Percentiles rank a stretch among this genome's conserved stretches.
Evolutionary conservation across 2,888 invertebrate genomes (phyloP).

Genomic region (Linnaemya vulpina): DNA sequence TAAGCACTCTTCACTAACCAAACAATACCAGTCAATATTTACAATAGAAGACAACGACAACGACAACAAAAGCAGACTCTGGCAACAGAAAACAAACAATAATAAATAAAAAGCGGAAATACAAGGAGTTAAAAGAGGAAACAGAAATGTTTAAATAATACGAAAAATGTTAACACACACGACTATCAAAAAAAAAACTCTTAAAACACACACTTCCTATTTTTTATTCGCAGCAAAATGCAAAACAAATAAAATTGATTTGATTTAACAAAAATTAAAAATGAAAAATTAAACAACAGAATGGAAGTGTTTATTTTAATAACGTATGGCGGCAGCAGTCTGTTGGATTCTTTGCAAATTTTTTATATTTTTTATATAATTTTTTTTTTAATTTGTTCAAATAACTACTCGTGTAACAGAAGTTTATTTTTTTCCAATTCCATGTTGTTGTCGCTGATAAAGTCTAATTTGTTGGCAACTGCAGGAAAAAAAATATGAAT

Average conservation of each 20-base stretch:
- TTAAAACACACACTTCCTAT: constrained; percentile 28
- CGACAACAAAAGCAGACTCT: constrained; percentile 9
- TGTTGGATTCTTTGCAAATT: not conserved
- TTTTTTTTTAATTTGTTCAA: constrained; percentile 14
- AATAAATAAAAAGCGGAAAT: constrained; percentile 38
- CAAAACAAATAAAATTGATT: constrained; percentile 45
- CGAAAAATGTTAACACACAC: not conserved
- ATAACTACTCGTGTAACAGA: constrained; percentile 19
- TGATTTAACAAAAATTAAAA: constrained; percentile 47
- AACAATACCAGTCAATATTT: constrained; percentile 65
- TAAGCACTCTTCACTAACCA: constrained; percentile 62
- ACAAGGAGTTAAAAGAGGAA: constrained; percentile 26
- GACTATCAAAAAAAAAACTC: not conserved
- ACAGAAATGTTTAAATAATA: constrained; percentile 1
- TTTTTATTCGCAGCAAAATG: constrained; percentile 14
- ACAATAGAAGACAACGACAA: constrained; percentile 27
- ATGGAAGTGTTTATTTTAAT: constrained; percentile 48
- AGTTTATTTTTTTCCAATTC: not conserved
- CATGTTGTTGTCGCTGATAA: constrained; percentile 38
- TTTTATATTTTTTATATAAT: not conserved
- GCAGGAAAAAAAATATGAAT: not conserved
- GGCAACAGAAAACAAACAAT: not conserved
- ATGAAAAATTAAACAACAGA: constrained; percentile 12
- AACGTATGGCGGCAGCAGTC: constrained; percentile 31
- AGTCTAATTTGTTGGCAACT: constrained; percentile 57